phyloP scores from a whole-genome alignment of 2,797 vertebrate species.

The Anas bernieri region DNA sequence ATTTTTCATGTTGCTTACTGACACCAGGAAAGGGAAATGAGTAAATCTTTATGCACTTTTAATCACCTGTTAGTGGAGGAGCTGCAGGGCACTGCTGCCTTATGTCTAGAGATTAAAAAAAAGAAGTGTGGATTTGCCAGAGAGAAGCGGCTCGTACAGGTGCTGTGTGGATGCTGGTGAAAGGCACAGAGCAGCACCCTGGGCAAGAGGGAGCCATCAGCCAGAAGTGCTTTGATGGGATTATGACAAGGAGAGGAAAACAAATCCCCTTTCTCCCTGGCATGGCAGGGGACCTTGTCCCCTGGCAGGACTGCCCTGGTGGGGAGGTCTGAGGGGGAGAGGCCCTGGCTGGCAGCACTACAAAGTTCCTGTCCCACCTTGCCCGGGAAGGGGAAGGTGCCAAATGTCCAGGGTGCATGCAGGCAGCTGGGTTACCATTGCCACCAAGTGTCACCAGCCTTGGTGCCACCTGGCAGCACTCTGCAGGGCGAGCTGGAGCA shows the following conservation, averaged over 20 bases:
- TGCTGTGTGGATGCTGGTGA: neutral
- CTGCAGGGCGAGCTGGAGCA: neutral
- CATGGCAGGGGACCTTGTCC: no score
- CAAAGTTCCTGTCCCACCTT: neutral
- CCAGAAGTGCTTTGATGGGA: neutral
- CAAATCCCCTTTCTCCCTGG: neutral
- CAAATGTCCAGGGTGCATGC: neutral
- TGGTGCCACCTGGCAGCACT: neutral
- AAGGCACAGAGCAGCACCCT: neutral
- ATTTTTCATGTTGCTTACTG: conserved; percentile 49
- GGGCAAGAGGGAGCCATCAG: rapidly evolving
- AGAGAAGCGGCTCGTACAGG: neutral
- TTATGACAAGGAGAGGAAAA: neutral
- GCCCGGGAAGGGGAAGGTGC: neutral
- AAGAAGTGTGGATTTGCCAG: neutral
- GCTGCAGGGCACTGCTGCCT: conserved; percentile 51
- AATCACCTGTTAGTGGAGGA: conserved; percentile 49
- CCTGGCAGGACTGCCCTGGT: rapidly evolving
- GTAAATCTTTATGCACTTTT: conserved; percentile 58
- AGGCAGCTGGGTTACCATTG: neutral
- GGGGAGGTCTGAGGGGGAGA: neutral
- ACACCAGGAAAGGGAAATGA: conserved; percentile 41
- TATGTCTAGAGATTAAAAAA: neutral
- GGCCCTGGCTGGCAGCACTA: neutral
- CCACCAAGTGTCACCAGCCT: rapidly evolving